Base-by-base conservation (phyloP, 2,888 invertebrate genomes). In the Papilio protenor region DNA sequence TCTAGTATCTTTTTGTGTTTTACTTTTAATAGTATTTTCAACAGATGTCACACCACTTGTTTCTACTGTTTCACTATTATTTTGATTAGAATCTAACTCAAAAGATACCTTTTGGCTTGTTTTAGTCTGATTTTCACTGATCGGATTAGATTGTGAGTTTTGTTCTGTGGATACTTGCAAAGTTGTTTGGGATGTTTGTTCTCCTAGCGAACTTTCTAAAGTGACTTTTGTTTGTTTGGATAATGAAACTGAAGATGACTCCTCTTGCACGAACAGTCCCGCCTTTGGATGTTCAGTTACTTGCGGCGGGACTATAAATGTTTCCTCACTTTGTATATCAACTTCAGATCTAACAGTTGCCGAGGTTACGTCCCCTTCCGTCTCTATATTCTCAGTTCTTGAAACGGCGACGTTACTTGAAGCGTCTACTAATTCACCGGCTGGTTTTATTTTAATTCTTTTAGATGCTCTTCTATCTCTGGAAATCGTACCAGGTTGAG, bases 341-440 rank as follows among this genome's bases (percentile, higher is more conserved):
- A 77, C 71, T 74, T 81, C 80, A 16, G 81, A 74, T 77, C 79
- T 81, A 47, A 79, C n/a, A 61, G 74, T 78, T 49, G 80, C 61
- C 61, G 78, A 76, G 18, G 52, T 69, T 27, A 74, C 70, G 23
- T 80, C 77, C 23, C 69, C 80, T 57, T 78, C 74, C 16, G 45
- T 72, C 47, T 77, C 75, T 73, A 49, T 49, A 23, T 52, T 55
- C 45, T 80, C 76, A 47, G 61, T 78, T 79, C 78, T 76, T 18
- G 69, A 61, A 40, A 77, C 57, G 49, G 74, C 27, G 45, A 79
- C 61, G 47, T 70, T 72, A 78, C 75, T 79, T 66, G 59, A 74
- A 11, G 81, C 77, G 61, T 84, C 84, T 45, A 87, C 84, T 85
- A 83, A 82, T 59, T 89, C 84, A 81, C 86, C 64, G 87, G 79